A percentile compares a stretch with the other conserved stretches of the same genome.
These are phyloP conservation scores for Cosmia pyralina DNA, from an alignment of 2,888 invertebrate species.

Conservation along the genomic window DNA sequence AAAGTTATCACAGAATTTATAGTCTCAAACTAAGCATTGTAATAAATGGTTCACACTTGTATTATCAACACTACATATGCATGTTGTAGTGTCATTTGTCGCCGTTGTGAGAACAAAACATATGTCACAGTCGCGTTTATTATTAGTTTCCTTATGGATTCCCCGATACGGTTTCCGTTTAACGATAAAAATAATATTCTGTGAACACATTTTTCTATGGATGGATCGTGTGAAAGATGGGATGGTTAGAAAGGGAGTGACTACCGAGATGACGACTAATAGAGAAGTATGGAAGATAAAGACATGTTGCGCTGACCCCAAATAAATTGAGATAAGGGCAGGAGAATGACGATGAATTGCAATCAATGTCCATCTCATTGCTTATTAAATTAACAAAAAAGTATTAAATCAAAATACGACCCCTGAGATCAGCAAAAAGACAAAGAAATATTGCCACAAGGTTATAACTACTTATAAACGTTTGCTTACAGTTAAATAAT, in stretches of 20 bases:
- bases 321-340: no score
- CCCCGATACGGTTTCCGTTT: not conserved
- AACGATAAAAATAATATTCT: not conserved
- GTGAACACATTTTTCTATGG: not conserved
- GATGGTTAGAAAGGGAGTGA: not conserved
- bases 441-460: conserved; percentile 16
- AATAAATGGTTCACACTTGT: not conserved
- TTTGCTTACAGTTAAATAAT: not conserved
- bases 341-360: not conserved
- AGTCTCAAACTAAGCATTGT: not conserved
- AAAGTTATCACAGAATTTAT: not conserved
- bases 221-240: not conserved
- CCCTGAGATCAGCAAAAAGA: not conserved
- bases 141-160: conserved; percentile 30
- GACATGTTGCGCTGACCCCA: not conserved
- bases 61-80: not conserved
- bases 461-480: not conserved
- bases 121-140: conserved; percentile 23
- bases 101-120: conserved; percentile 11
- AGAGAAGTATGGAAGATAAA: not conserved
- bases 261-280: not conserved
- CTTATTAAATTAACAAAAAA: not conserved
- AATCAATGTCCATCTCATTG: not conserved
- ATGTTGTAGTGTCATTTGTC: conserved; percentile 4
- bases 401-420: not conserved